Evolutionary conservation across 2,113 vertebrate species (phyloP).

Genomic region (Scomber japonicus): DNA sequence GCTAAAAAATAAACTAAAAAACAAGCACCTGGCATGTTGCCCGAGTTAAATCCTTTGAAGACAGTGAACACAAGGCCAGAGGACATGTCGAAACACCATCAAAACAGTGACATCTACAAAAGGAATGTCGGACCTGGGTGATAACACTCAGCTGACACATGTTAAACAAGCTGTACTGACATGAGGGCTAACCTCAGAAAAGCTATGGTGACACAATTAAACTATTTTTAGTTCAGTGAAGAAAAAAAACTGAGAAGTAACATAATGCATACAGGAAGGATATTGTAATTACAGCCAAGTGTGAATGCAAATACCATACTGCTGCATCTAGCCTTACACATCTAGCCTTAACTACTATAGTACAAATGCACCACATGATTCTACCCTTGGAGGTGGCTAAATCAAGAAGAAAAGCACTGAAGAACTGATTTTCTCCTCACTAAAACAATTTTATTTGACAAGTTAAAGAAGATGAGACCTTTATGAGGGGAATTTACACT

Average conservation of each 20-base stretch:
- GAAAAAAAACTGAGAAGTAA: slow-evolving; percentile 15
- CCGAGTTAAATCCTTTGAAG: slow-evolving; percentile 61
- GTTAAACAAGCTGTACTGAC: slow-evolving; percentile 74
- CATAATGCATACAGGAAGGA: background rate
- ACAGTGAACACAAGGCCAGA: slow-evolving; percentile 51
- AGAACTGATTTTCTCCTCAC: background rate
- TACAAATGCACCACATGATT: slow-evolving; percentile 18
- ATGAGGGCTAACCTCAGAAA: slow-evolving; percentile 39
- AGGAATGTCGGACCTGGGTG: slow-evolving; percentile 77
- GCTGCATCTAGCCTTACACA: slow-evolving; percentile 6
- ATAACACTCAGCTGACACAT: slow-evolving; percentile 71
- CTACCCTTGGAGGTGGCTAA: background rate
- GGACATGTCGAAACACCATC: slow-evolving; percentile 69
- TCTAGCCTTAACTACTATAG: slow-evolving; percentile 6
- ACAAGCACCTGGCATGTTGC: slow-evolving; percentile 53
- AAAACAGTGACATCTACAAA: slow-evolving; percentile 69
- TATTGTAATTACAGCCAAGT: slow-evolving; percentile 35
- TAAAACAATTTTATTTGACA: background rate
- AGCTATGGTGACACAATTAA: slow-evolving; percentile 1
- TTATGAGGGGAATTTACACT: background rate
- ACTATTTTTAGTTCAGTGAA: slow-evolving; percentile 27
- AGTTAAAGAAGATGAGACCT: background rate
- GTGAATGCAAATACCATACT: slow-evolving; percentile 48
- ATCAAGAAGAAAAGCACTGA: background rate
- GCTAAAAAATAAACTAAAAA: slow-evolving; percentile 34